Percentiles rank a stretch among this genome's conserved stretches.
These are phyloP conservation scores for Neogobius melanostomus DNA, from an alignment of 2,113 vertebrate species.

Conservation along the genomic window DNA sequence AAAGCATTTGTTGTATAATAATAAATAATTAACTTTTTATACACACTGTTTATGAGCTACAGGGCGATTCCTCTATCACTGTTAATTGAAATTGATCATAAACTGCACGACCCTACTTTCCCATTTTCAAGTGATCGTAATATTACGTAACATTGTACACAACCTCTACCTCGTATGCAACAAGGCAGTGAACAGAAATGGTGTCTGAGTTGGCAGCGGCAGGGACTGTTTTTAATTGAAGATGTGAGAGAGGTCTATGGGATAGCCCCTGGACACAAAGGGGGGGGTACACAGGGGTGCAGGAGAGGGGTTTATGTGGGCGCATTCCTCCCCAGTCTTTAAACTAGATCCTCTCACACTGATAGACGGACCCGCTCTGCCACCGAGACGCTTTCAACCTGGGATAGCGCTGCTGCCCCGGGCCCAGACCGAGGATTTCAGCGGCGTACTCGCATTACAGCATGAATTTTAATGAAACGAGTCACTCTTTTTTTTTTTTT, in stretches of 20 bases:
- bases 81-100: no score
- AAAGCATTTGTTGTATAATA: no score
- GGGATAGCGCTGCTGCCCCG: conserved; percentile 43
- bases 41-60: no score
- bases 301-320: conserved; percentile 34
- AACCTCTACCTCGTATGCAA: not conserved
- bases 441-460: conserved; percentile 19
- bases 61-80: no score
- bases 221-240: conserved; percentile 62
- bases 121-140: no score
- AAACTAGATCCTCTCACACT: conserved; percentile 58
- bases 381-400: conserved; percentile 46
- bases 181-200: conserved; percentile 7
- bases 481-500: not conserved
- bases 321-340: conserved; percentile 56
- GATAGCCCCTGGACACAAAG: conserved; percentile 40
- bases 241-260: conserved; percentile 44
- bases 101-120: no score
- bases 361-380: conserved; percentile 55
- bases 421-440: conserved; percentile 57
- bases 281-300: not conserved
- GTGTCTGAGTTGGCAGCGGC: conserved; percentile 27
- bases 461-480: conserved; percentile 27
- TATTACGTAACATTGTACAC: no score
- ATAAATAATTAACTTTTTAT: no score